Conservation (phyloP, 2,797 vertebrate genomes). For the Pyrocephalus nanus region DNA sequence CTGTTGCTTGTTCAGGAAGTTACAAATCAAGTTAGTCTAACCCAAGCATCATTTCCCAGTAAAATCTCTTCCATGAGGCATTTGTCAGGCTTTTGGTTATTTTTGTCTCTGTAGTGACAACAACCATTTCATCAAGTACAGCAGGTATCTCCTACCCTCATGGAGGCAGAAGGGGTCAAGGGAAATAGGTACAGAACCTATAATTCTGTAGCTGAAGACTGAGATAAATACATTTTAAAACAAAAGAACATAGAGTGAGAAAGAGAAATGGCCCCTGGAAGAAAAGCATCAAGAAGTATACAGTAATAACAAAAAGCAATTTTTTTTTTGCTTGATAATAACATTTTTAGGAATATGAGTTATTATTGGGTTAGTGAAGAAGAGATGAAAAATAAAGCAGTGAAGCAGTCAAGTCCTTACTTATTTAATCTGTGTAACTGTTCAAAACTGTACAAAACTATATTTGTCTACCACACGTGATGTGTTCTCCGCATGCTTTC, state of each 20-base stretch:
- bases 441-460: background rate
- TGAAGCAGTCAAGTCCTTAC: background rate
- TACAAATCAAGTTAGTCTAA: background rate
- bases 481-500: background rate
- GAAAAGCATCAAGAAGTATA: background rate
- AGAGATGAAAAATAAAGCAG: background rate
- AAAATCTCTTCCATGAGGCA: background rate
- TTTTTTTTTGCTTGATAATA: background rate
- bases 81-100: background rate
- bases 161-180: background rate
- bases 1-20: background rate
- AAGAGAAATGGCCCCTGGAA: background rate
- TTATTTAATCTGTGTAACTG: background rate
- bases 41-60: background rate
- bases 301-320: background rate
- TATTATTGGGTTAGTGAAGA: background rate
- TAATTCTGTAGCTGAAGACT: background rate
- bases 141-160: background rate
- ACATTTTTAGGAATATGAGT: background rate
- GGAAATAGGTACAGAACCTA: background rate
- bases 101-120: background rate
- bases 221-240: background rate
- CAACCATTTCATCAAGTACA: background rate
- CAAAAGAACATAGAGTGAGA: background rate
- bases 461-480: background rate